Base-by-base conservation (phyloP, 2,797 vertebrate species). In the Myotis findleyi region DNA sequence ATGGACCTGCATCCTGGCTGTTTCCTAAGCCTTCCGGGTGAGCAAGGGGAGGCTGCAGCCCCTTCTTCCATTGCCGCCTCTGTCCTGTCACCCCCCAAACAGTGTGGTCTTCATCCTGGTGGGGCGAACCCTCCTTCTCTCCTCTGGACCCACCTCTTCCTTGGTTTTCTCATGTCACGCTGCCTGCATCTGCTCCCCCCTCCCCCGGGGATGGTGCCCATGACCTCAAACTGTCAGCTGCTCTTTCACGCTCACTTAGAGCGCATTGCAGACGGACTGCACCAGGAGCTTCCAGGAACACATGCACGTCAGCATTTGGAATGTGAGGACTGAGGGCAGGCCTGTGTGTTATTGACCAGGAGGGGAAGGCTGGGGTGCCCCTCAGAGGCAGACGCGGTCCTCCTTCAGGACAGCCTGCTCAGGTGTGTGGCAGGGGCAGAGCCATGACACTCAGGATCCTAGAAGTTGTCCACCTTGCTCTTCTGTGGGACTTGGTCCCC, bases 181-280 rank as follows among this genome's bases (percentile, higher is more conserved):
- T 87, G 91, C 72, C 73, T 55, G 20, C 38, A 1, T 51, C 87
- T 73, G 6, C 87, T 73, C 51, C 7, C 7, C 6, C 6, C 51
- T 2, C 6, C 25, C 57, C 20, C 1, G 1, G 68, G 77, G 62
- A 77, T 41, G n/a, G 62, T 1, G 47, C 66, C 69, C 1, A 1
- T 83, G 96, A 96, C 96, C 96, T 84, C 12, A 75, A 97, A 94
- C 92, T 93, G 95, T 94, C 97, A 94, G 69, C 55, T 91, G 3
- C 77, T 92, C 82, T 95, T 94, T 92, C 94, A 91, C 1, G 82
- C 90, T 97, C 90, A 57, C 92, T 90, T 86, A 93, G 72, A 97
- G 81, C 13, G 0, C 62, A 47, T 87, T 51, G 73, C 69, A 91
- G 88, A 71, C 64, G 51, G 3, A 53, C 2, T 73, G 95, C 72